Percentiles rank a stretch among this genome's conserved stretches.
These are phyloP conservation scores for Solenopsis invicta DNA, from an alignment of 1,140 invertebrate species.

Conservation along the genomic window DNA sequence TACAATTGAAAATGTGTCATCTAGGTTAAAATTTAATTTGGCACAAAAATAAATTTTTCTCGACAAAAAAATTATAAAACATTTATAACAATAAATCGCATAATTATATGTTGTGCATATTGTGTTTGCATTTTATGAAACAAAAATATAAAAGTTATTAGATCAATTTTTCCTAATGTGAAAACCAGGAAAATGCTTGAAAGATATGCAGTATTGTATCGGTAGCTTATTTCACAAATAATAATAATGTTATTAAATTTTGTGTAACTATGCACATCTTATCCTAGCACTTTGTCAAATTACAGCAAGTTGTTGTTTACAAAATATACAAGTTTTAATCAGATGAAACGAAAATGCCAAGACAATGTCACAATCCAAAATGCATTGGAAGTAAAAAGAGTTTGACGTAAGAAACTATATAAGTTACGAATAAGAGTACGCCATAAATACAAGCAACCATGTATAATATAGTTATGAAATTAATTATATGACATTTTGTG, in stretches of 20 bases:
- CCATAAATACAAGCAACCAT: neutral
- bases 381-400: slow-evolving; percentile 18
- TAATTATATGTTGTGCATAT: too few relatives aligned
- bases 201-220: neutral
- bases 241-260: neutral
- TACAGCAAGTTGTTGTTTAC: slow-evolving; percentile 12
- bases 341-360: slow-evolving; percentile 26
- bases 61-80: neutral
- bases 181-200: neutral
- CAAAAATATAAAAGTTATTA: neutral
- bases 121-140: neutral
- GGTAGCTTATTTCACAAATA: neutral
- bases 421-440: neutral
- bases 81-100: neutral
- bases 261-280: neutral
- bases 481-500: neutral
- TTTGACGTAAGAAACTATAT: slow-evolving; percentile 35
- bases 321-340: neutral
- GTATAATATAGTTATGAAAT: neutral
- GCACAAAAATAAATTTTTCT: neutral
- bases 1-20: neutral
- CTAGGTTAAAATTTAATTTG: slow-evolving; percentile 42
- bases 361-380: slow-evolving; percentile 5
- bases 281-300: neutral
- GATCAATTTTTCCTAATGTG: neutral